A percentile compares a stretch with the other conserved stretches of the same genome.
phyloP scores from a whole-genome alignment of 1,140 invertebrate species.

The Metaphire vulgaris region DNA sequence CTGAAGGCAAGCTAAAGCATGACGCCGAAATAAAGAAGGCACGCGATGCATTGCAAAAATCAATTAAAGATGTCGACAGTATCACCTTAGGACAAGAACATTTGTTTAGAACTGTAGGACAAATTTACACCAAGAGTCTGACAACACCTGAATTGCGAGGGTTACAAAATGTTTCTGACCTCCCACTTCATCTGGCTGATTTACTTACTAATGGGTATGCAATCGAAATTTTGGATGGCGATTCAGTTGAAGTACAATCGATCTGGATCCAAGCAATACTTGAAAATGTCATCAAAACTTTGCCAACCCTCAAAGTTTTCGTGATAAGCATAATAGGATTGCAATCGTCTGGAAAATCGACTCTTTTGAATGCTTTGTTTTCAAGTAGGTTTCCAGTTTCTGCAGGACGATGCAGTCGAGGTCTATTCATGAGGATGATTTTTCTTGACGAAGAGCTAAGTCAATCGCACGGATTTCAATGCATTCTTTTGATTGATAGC shows the following conservation, averaged over 20 bases:
- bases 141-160: background rate
- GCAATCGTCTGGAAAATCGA: slow-evolving; percentile 26
- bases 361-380: slow-evolving; percentile 26
- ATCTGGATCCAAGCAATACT: background rate
- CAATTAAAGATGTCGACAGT: background rate
- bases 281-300: background rate
- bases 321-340: slow-evolving; percentile 22
- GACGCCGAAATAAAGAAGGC: background rate
- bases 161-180: background rate
- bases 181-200: background rate
- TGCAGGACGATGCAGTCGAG: slow-evolving; percentile 28
- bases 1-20: background rate
- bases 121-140: background rate
- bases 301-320: slow-evolving; percentile 1
- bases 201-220: slow-evolving; percentile 2
- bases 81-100: background rate
- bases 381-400: slow-evolving; percentile 22
- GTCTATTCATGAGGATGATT: slow-evolving; percentile 17
- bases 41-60: background rate
- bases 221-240: slow-evolving; percentile 16
- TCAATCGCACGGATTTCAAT: background rate
- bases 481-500: background rate
- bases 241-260: background rate
- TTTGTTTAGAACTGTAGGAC: background rate
- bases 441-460: background rate